These are phyloP conservation scores for Aradophagus sp. DNA, from an alignment of 1,140 invertebrate genomes.

Conservation along the genomic window DNA sequence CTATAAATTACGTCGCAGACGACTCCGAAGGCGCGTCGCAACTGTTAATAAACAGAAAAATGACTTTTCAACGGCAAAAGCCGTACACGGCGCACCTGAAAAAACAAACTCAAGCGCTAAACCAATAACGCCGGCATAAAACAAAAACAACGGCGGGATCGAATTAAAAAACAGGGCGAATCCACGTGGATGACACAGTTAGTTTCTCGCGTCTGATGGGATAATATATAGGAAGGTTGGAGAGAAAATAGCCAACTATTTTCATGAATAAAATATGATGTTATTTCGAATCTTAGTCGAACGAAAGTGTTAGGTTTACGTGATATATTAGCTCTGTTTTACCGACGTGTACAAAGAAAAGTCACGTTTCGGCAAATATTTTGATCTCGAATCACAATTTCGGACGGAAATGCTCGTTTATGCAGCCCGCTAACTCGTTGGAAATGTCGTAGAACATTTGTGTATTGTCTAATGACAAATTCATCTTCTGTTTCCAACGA, in stretches of 20 bases:
- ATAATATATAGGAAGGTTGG: too few relatives aligned
- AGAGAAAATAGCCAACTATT: slow-evolving; percentile 1
- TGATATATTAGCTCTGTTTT: too few relatives aligned
- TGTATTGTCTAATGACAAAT: too few relatives aligned
- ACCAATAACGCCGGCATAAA: slow-evolving; percentile 10
- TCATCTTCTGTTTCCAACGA: too few relatives aligned
- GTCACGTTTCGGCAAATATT: too few relatives aligned
- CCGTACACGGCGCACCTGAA: slow-evolving; percentile 31
- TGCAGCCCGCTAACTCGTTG: too few relatives aligned
- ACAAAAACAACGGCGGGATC: slow-evolving; percentile 25
- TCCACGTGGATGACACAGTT: slow-evolving; percentile 12
- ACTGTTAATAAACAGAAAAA: slow-evolving; percentile 7
- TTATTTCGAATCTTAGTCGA: slow-evolving; percentile 13
- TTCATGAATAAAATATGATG: slow-evolving; percentile 35
- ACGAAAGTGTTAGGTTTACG: slow-evolving; percentile 34
- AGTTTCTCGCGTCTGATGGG: slow-evolving; percentile 2
- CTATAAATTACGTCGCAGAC: slow-evolving; percentile 12
- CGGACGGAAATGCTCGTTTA: too few relatives aligned
- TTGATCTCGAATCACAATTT: too few relatives aligned
- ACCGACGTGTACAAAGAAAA: too few relatives aligned
- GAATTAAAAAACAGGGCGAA: slow-evolving; percentile 28
- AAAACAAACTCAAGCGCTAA: slow-evolving; percentile 27
- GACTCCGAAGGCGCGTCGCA: neutral
- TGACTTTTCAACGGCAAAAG: neutral
- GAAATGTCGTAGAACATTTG: too few relatives aligned